Base-by-base conservation (phyloP, 1,140 invertebrate species). In the Gonioctena quinquepunctata region DNA sequence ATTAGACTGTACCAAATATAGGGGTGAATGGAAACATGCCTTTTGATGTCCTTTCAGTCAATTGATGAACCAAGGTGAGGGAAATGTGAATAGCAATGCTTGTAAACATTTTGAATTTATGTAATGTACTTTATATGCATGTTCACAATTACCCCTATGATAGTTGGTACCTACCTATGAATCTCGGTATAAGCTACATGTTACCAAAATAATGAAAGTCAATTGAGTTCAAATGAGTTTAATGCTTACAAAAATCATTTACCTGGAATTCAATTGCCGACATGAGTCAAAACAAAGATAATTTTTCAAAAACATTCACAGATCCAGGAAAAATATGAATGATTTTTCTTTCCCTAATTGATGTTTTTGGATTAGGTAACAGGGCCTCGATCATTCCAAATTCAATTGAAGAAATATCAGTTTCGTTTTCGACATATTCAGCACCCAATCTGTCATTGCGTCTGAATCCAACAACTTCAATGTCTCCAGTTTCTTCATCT, bases 401-500 rank as follows among this genome's bases (percentile, higher is more conserved):
- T 42, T 42, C 28, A 42, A 42, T 42, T 42, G 28, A 42, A 42
- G 16, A 19, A 11, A 54, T n/a, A n/a, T n/a, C n/a, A n/a, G 57
- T 60, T 60, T 60, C 57, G 8, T 60, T 60, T 23, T 60, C 22
- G 23, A 60, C 22, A 26, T 19, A 42, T 60, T 60, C 57, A 26
- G 22, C 22, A 22, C 57, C 57, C 19, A 26, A 22, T 60, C 23
- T 60, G 22, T 26, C n/a, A 22, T 60, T 60, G 57, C 26, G 22
- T 22, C 57, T 60, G 22, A 60, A 60, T 60, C 57, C 57, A 60
- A 60, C 26, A 26, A 60, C 22, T 60, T 21, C 23, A 60, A 60
- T 60, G 26, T 60, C 57, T n/a, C 57, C 57, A 60, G 13, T 26
- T 60, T 60, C 57, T 60, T 60, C 57, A 28, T 60, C 22, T 60